Evolutionary conservation across 2,113 vertebrate species (phyloP).

Genomic region (Pionites leucogaster): DNA sequence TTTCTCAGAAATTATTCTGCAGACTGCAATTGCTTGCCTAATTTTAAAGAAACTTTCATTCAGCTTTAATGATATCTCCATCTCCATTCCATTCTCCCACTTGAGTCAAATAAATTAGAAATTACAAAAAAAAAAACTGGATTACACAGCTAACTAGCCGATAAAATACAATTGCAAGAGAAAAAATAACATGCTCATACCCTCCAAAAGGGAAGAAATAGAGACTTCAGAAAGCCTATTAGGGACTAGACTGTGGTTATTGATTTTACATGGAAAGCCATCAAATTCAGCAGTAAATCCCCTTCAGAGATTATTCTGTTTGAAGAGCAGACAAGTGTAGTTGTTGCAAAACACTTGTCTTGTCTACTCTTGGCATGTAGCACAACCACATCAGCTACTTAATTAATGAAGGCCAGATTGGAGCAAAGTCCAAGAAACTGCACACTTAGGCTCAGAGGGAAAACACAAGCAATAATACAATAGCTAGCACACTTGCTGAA

Average conservation of each 20-base stretch:
- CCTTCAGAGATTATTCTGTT: slow-evolving; percentile 18
- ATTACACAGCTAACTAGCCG: background rate
- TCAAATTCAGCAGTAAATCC: slow-evolving; percentile 25
- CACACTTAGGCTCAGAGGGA: background rate
- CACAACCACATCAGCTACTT: background rate
- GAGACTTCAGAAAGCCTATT: background rate
- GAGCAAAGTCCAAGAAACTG: background rate
- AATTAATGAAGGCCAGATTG: background rate
- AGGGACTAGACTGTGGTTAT: background rate
- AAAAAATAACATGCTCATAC: background rate
- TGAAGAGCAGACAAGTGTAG: background rate
- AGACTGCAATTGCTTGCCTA: background rate
- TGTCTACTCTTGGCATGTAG: background rate
- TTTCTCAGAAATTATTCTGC: slow-evolving; percentile 5
- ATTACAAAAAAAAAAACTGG: background rate
- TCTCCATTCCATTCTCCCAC: background rate
- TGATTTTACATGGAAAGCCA: slow-evolving; percentile 40
- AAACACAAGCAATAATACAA: background rate
- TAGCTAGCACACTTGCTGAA: accelerated
- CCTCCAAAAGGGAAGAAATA: background rate
- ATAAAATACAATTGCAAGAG: background rate
- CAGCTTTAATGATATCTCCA: background rate
- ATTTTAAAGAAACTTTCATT: slow-evolving; percentile 2
- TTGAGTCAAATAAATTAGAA: background rate
- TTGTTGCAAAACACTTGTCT: background rate